phyloP scores from a whole-genome alignment of 2,888 invertebrate species.

The Scrobipalpa atriplicella region DNA sequence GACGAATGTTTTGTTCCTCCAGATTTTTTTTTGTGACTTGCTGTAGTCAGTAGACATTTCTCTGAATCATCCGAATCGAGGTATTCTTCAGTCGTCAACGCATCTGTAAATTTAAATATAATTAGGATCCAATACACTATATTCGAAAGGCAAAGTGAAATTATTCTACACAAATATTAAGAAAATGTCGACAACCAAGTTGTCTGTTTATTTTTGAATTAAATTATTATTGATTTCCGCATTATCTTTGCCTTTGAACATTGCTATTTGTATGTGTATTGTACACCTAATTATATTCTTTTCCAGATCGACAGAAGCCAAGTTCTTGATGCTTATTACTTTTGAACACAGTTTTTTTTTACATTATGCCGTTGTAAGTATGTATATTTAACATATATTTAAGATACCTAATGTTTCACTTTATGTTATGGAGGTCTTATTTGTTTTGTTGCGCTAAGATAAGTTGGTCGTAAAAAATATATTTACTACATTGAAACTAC shows the following conservation, averaged over 20 bases:
- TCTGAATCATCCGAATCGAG: not conserved
- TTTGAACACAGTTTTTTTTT: too few relatives aligned
- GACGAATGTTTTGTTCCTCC: not conserved
- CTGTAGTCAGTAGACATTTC: not conserved
- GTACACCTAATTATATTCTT: constrained; percentile 5
- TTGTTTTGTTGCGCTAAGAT: too few relatives aligned
- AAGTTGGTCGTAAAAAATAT: too few relatives aligned
- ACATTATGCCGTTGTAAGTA: too few relatives aligned
- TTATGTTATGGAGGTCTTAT: too few relatives aligned
- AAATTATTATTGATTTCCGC: not conserved
- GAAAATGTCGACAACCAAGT: not conserved
- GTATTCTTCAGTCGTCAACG: not conserved
- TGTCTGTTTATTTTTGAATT: not conserved
- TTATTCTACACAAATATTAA: not conserved
- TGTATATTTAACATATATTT: too few relatives aligned
- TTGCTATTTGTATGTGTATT: constrained; percentile 1
- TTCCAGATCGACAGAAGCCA: not conserved
- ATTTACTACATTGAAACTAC: too few relatives aligned
- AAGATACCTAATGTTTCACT: too few relatives aligned
- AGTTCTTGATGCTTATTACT: not conserved
- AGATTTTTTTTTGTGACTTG: not conserved
- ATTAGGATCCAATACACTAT: constrained; percentile 3
- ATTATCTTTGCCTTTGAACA: constrained; percentile 22
- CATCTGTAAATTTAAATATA: constrained; percentile 22
- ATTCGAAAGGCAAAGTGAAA: constrained; percentile 19